Percentiles rank a stretch among this genome's conserved stretches.
phyloP scores from a whole-genome alignment of 1,140 invertebrate species.

The Melitaea cinxia region DNA sequence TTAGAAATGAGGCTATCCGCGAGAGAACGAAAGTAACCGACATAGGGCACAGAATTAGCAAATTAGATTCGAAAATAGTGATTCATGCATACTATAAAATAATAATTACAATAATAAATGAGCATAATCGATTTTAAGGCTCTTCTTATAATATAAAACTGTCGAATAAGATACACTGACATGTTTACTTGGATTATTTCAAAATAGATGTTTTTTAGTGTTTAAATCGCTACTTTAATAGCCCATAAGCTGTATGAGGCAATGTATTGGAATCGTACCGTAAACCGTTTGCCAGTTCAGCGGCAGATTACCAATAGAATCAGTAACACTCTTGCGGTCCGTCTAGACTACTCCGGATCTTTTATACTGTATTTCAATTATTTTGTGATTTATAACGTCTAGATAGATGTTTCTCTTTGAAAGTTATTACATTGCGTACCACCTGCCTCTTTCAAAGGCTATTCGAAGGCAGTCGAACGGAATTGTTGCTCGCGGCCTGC shows the following conservation, averaged over 20 bases:
- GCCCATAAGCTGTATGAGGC: neutral
- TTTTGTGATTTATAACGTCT: conserved; percentile 5
- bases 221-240: neutral
- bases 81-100: too few species aligned
- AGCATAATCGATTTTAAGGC: too few species aligned
- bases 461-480: conserved; percentile 46
- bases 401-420: neutral
- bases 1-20: too few species aligned
- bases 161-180: too few species aligned
- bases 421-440: conserved; percentile 1
- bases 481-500: conserved; percentile 47
- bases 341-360: conserved; percentile 3
- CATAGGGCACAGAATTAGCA: too few species aligned
- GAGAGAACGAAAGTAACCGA: too few species aligned
- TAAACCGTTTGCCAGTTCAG: conserved; percentile 10
- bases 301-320: conserved; percentile 6
- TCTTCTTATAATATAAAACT: too few species aligned
- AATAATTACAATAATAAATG: too few species aligned
- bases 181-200: too few species aligned
- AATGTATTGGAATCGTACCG: neutral
- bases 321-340: conserved; percentile 2
- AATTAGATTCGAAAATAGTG: too few species aligned
- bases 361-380: conserved; percentile 6
- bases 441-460: conserved; percentile 30
- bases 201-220: neutral